Evolutionary conservation across 2,888 invertebrate genomes (phyloP), one percentile per base, ranked within the genome.

Genomic region (Zygaena filipendulae): DNA sequence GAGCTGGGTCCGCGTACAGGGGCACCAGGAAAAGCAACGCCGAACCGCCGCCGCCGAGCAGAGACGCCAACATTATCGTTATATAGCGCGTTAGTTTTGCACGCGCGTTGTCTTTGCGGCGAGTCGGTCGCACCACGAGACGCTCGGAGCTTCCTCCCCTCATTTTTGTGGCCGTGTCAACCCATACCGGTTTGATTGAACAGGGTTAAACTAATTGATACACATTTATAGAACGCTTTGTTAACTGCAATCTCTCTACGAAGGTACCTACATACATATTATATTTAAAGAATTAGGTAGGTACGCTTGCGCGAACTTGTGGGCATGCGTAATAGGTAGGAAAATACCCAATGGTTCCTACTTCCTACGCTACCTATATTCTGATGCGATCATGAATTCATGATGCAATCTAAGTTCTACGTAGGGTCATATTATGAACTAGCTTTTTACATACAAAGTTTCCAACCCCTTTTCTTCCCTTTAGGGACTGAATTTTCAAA

Each of bases 1-100:
- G 48, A 19, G 81, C 81, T 33, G 81, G 81, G 43, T 81, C 81
- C 20, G 81, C 81, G 47, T 79, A 81, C 7, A 81, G 46, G 7
- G 81, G 81, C 13, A 81, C 81, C 11, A 81, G 64, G 47, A 81
- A 81, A 1, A 81, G 63, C 2, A 81, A 53, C 1, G 81, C 81
- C 9, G 79, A 77, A 1, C 69, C 67, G 5, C 80, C 80, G 4
- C 77, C 79, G 3, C 75, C 63, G 11, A 80, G 57, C 11, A 81
- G 41, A 10, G 72, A 60, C n/a, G 75, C 75, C 9, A 81, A 47
- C 35, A 63, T 57, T 13, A 79, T 68, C 8, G 80, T 77, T 35
- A 77, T 67, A 44, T 80, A 74, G 27, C 77, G 52, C 3, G 80
- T 72, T 9, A 80, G 47, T 43, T 60, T 67, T 13, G 79, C 74